Percentiles rank a stretch among this genome's conserved stretches.
Conservation (phyloP, 2,888 invertebrate genomes). For the Oligia fasciuncula region DNA sequence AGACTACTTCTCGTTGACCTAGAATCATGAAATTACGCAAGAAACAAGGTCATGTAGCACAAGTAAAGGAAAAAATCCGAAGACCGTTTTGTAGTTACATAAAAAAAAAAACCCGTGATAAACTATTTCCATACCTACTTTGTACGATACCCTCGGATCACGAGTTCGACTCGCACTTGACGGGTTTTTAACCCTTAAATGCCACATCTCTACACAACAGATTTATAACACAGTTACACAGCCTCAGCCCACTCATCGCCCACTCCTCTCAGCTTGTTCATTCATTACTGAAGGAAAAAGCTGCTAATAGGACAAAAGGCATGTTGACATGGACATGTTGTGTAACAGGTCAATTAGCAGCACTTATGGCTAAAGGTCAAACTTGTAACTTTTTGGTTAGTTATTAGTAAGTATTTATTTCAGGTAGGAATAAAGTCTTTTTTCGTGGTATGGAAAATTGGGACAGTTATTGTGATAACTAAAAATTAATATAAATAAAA, state of each 20-base stretch:
- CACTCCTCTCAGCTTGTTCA: slow-evolving; percentile 17
- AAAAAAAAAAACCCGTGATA: too few relatives aligned
- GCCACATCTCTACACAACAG: neutral
- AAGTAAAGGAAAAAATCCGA: too few relatives aligned
- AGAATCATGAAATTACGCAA: too few relatives aligned
- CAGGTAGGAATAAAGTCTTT: neutral
- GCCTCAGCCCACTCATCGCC: neutral
- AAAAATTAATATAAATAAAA: too few relatives aligned
- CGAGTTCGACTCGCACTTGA: too few relatives aligned
- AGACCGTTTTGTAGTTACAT: too few relatives aligned
- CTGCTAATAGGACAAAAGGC: slow-evolving; percentile 13
- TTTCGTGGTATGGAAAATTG: neutral
- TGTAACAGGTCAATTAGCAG: slow-evolving; percentile 39
- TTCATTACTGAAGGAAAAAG: slow-evolving; percentile 17
- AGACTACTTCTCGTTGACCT: too few relatives aligned
- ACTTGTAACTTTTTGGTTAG: slow-evolving; percentile 16
- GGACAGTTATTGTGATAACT: too few relatives aligned
- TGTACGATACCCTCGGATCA: too few relatives aligned
- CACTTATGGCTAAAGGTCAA: slow-evolving; percentile 16
- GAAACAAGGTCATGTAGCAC: too few relatives aligned
- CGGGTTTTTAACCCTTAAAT: neutral
- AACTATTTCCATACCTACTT: too few relatives aligned
- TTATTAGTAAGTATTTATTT: neutral
- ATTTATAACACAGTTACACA: neutral
- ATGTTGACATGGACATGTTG: slow-evolving; percentile 36